Evolutionary conservation across 2,888 invertebrate genomes (phyloP), one percentile per base, ranked within the genome.

Genomic region (Hofmannophila pseudospretella): DNA sequence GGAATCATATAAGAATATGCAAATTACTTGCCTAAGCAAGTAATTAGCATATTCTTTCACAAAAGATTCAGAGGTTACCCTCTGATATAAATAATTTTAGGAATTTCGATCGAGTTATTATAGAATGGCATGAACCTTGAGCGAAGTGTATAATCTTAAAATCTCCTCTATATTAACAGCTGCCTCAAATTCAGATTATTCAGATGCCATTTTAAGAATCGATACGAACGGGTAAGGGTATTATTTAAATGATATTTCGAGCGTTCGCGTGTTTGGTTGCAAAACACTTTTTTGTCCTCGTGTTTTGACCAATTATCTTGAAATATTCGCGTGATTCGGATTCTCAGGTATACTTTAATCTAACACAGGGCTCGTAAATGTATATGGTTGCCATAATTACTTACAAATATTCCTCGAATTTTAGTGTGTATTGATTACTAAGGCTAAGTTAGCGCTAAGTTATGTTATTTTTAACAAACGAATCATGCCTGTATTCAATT

Each of bases 241-340:
- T 79, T 77, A 79, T 79, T 74, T 53, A 80, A 81, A 84, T 80
- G 67, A 74, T 61, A 63, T 58, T 59, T 51, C 47, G 49, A 51
- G 44, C 47, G 59, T 48, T 76, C 54, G 84, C 84, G 80, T 85
- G 82, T 67, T 61, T 56, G 66, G 64, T 65, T 74, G 68, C 71
- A 63, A 68, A 78, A 66, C 45, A 63, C 51, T 79, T 84, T 81
- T 85, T 84, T 81, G 73, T 77, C 71, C 60, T 55, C 69, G 52
- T 64, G 68, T 67, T n/a, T 61, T 45, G 59, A 65, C 67, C 76
- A 79, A 79, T 80, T 80, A 74, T 60, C 62, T 65, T 64, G n/a
- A 56, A 61, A 52, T 48, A 65, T 63, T 82, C 58, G 81, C 82
- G 80, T 82, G 84, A 76, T 80, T 70, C 69, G 60, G 71, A 69